A percentile compares a stretch with the other conserved stretches of the same genome.
phyloP scores from a whole-genome alignment of 1,140 invertebrate genomes.

The Belonocnema kinseyi region DNA sequence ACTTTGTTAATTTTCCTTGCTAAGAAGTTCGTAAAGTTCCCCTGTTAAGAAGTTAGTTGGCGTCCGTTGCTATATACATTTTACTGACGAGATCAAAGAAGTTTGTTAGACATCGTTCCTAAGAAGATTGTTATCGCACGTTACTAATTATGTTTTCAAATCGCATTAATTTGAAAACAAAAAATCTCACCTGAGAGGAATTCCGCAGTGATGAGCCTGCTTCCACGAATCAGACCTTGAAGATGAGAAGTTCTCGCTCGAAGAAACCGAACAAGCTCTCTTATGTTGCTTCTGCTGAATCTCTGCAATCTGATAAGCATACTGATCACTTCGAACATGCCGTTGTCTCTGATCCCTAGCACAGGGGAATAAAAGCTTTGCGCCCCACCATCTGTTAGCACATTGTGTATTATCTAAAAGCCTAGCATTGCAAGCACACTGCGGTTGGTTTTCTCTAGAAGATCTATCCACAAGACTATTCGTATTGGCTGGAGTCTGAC shows the following conservation, averaged over 20 bases:
- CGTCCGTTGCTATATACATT: too few species aligned
- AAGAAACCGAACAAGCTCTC: conserved; percentile 88
- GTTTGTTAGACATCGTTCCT: too few species aligned
- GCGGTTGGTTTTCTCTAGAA: conserved; percentile 81
- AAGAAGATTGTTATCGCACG: too few species aligned
- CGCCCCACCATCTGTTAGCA: conserved; percentile 58
- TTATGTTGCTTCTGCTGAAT: conserved; percentile 85
- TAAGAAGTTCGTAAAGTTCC: too few species aligned
- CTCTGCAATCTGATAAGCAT: conserved; percentile 88
- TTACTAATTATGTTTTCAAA: not conserved
- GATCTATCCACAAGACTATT: conserved; percentile 89
- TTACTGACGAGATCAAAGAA: too few species aligned
- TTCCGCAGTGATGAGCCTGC: conserved; percentile 83
- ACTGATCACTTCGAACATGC: conserved; percentile 80
- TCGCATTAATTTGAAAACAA: conserved; percentile 3
- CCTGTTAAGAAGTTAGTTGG: too few species aligned
- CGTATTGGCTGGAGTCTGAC: conserved; percentile 91
- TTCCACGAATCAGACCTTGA: conserved; percentile 90
- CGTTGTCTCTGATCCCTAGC: conserved; percentile 62
- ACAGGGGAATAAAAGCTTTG: conserved; percentile 65
- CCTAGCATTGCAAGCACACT: conserved; percentile 84
- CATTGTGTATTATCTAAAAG: conserved; percentile 71
- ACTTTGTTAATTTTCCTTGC: too few species aligned
- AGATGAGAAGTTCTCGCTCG: conserved; percentile 92
- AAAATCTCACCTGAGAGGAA: conserved; percentile 77